These are phyloP conservation scores for Listronotus bonariensis DNA, from an alignment of 1,140 invertebrate species.

Conservation along the genomic window DNA sequence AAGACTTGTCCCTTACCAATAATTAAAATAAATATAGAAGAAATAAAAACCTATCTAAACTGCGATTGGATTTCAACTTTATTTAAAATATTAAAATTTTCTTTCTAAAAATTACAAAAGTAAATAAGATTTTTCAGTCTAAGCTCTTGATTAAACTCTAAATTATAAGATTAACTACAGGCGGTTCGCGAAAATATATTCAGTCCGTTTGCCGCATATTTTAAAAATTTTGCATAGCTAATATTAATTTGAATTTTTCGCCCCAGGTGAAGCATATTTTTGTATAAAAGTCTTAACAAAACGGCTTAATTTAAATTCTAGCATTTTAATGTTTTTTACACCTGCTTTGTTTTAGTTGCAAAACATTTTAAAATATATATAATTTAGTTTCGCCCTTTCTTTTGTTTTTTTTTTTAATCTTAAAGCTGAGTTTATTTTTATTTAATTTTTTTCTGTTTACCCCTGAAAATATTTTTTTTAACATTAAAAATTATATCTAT, in stretches of 20 bases:
- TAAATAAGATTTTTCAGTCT: not conserved
- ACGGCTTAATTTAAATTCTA: conserved; percentile 22
- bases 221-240: conserved; percentile 7
- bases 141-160: not conserved
- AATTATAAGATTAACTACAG: not conserved
- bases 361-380: conserved; percentile 12
- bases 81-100: not conserved
- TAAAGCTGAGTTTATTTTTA: no score
- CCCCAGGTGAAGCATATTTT: conserved; percentile 9
- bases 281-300: not conserved
- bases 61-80: not conserved
- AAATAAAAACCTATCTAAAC: no score
- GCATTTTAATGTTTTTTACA: conserved; percentile 27
- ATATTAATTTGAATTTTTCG: conserved; percentile 14
- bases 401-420: no score
- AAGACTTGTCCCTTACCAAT: no score
- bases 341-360: conserved; percentile 23
- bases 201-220: not conserved
- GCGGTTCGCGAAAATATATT: not conserved
- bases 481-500: no score
- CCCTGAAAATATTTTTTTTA: no score
- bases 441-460: no score
- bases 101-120: not conserved
- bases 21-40: no score
- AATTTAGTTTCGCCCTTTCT: no score